These are phyloP conservation scores for Polymixis lichenea DNA, from an alignment of 2,888 invertebrate genomes.

Conservation along the genomic window DNA sequence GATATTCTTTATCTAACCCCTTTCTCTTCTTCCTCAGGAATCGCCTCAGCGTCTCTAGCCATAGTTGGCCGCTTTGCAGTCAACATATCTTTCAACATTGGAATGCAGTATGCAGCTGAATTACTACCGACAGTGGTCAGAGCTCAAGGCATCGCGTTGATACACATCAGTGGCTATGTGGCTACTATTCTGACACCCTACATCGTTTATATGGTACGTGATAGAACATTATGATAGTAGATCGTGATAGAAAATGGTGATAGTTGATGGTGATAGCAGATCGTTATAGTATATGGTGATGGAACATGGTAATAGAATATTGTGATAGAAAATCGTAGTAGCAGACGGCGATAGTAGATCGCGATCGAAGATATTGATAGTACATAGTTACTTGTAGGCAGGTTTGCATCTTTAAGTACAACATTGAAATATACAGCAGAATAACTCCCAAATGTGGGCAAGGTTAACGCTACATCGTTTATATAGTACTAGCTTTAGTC, in stretches of 20 bases:
- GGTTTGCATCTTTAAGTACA: too few relatives aligned
- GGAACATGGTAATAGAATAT: neutral
- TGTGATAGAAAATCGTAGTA: neutral
- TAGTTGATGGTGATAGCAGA: neutral
- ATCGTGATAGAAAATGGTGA: too few relatives aligned
- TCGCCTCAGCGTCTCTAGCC: slow-evolving; percentile 94
- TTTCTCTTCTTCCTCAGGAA: slow-evolving; percentile 84
- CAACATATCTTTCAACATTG: slow-evolving; percentile 97
- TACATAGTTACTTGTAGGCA: too few relatives aligned
- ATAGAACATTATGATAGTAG: neutral
- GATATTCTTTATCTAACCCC: neutral
- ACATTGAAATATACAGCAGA: slow-evolving; percentile 93
- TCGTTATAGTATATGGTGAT: neutral
- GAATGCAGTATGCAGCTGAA: slow-evolving; percentile 96
- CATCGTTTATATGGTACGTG: slow-evolving; percentile 94
- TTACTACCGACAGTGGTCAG: slow-evolving; percentile 96
- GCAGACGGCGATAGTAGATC: neutral
- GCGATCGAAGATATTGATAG: neutral
- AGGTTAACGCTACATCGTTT: slow-evolving; percentile 94
- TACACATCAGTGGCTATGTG: slow-evolving; percentile 96
- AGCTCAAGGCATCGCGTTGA: slow-evolving; percentile 95
- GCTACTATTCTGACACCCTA: slow-evolving; percentile 95
- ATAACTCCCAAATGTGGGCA: slow-evolving; percentile 95
- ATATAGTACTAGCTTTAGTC: slow-evolving; percentile 88
- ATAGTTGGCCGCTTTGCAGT: slow-evolving; percentile 96